Evolutionary conservation across 2,888 invertebrate species (phyloP).

Genomic region (Drosophila sordidula): DNA sequence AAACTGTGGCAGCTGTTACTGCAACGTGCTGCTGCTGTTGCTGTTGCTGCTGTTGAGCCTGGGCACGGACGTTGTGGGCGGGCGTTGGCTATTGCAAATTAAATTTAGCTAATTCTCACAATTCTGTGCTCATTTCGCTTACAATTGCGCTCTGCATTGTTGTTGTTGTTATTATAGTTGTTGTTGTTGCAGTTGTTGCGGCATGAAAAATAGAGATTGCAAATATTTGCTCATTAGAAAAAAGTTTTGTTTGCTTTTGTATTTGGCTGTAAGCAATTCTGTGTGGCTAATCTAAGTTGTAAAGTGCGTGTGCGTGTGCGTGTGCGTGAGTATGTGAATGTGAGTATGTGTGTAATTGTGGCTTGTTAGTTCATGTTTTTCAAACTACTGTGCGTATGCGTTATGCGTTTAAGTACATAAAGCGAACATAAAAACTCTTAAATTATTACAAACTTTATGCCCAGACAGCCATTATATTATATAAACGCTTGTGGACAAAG

Average conservation of each 20-base stretch:
- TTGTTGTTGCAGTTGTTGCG: constrained; percentile 34
- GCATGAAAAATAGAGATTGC: constrained; percentile 37
- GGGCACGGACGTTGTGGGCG: constrained; percentile 58
- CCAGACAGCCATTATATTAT: constrained; percentile 41
- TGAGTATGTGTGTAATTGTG: constrained; percentile 13
- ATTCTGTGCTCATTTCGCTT: constrained; percentile 90
- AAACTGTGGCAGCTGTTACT: constrained; percentile 37
- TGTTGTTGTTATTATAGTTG: constrained; percentile 22
- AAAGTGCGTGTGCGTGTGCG: constrained; percentile 32
- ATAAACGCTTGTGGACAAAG: constrained; percentile 40
- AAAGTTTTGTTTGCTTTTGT: constrained; percentile 42
- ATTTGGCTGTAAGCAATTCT: constrained; percentile 11
- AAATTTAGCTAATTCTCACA: constrained; percentile 85
- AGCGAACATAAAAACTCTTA: constrained; percentile 29
- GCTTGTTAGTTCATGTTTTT: constrained; percentile 56
- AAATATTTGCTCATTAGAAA: constrained; percentile 64
- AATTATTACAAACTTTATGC: constrained; percentile 25
- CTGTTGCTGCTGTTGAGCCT: constrained; percentile 42
- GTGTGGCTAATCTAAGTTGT: constrained; percentile 22
- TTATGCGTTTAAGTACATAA: constrained; percentile 31
- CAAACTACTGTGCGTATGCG: constrained; percentile 63
- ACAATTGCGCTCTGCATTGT: constrained; percentile 84
- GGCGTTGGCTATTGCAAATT: constrained; percentile 79
- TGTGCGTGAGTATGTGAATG: constrained; percentile 19
- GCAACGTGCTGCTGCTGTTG: constrained; percentile 32